A percentile compares a stretch with the other conserved stretches of the same genome.
These are phyloP conservation scores for Meandrina meandrites DNA, from an alignment of 92 coral and sea anemone genomes.

Conservation along the genomic window DNA sequence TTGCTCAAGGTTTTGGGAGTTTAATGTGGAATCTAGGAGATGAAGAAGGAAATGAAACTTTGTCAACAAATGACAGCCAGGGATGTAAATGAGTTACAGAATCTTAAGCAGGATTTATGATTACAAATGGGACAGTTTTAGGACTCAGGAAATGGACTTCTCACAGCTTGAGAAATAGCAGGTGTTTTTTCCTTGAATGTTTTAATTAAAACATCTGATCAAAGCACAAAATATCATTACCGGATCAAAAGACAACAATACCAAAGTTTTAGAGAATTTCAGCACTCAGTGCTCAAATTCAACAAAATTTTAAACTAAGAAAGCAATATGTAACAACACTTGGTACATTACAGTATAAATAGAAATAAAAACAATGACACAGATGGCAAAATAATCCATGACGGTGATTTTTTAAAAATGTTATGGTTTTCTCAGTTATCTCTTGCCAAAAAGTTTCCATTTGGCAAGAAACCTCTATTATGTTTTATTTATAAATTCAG, in stretches of 20 bases:
- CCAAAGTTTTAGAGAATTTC: not conserved
- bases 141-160: slow-evolving; percentile 36
- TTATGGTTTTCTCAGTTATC: not conserved
- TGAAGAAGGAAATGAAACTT: not conserved
- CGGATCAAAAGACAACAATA: not conserved
- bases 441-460: not conserved
- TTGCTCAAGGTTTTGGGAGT: slow-evolving; percentile 28
- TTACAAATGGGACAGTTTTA: slow-evolving; percentile 25
- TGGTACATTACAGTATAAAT: not conserved
- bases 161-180: slow-evolving; percentile 40
- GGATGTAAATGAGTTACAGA: not conserved
- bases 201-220: slow-evolving; percentile 38
- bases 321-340: slow-evolving; percentile 2
- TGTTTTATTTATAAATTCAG: not conserved
- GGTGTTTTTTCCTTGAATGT: slow-evolving; percentile 27
- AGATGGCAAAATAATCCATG: not conserved
- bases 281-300: not conserved
- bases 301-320: not conserved
- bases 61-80: slow-evolving; percentile 9
- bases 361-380: not conserved
- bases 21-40: slow-evolving; percentile 38
- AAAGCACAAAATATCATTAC: slow-evolving; percentile 13
- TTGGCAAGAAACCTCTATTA: not conserved
- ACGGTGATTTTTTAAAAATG: not conserved
- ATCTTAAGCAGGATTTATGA: not conserved